Evolutionary conservation across 1,140 invertebrate genomes (phyloP), one percentile per base, ranked within the genome.

Genomic region (Bombus confusus): DNA sequence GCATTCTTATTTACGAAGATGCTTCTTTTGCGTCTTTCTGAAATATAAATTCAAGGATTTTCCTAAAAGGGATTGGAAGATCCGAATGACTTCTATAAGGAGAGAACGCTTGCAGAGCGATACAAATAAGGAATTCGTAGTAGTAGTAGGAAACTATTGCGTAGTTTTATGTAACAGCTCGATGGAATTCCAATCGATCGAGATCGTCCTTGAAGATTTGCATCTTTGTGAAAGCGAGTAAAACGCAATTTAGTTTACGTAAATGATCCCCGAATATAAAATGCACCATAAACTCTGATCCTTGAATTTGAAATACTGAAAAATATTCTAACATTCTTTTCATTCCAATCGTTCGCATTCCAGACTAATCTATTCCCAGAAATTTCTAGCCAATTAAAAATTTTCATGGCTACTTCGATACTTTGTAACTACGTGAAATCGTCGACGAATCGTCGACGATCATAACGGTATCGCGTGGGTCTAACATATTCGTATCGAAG

Each of bases 141-240:
- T 52, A 52, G 18, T 52, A 52, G 47, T 52, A 22, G 47, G 47
- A 22, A 52, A 52, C 47, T 52, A 52, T 59, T 68, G 28, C 25
- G 15, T 43, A 69, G 34, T 28, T 37, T 77, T 83, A 57, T 22
- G 81, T 68, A 83, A 77, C 34, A 43, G 43, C 31, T 15, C 47
- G 25, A 41, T 28, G 18, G 28, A 68, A 77, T 69, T 68, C 34
- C 62, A 41, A 31, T 12, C 43, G 73, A 31, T 5, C 18, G 34
- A 9, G 43, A 15, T 39, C 13, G 47, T 10, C 43, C 43, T 77
- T 52, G 59, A 41, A 15, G 12, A 62, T 62, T 69, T 69, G 74
- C 81, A 57, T 25, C 15, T 62, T 18, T 57, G n/a, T 18, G 22
- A 37, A 10, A 25, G 39, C 22, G 47, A 15, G 28, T 76, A 15